These are phyloP conservation scores for Hermodice carunculata DNA, from an alignment of 2,888 invertebrate species.

Conservation along the genomic window DNA sequence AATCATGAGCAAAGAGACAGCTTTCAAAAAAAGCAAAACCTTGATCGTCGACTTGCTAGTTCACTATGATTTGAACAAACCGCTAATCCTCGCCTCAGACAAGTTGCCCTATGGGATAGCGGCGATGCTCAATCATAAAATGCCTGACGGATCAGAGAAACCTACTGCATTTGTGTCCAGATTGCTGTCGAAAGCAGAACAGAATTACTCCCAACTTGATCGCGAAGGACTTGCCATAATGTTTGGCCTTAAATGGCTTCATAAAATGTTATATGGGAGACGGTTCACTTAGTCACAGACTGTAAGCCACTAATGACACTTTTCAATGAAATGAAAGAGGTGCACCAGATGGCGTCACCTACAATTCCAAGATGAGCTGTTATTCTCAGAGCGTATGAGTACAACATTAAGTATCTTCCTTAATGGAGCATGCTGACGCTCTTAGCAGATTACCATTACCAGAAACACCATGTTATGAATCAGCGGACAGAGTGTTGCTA, in stretches of 20 bases:
- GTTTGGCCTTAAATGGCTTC: slow-evolving; percentile 6
- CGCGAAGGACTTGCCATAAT: slow-evolving; percentile 7
- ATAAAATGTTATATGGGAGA: slow-evolving; percentile 5
- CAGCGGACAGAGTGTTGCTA: not conserved
- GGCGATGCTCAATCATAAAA: too few species aligned
- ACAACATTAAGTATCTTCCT: not conserved
- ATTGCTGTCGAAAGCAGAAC: too few species aligned
- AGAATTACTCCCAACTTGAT: too few species aligned
- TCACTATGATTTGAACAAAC: too few species aligned
- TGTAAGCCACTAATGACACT: not conserved
- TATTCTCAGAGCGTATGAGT: not conserved
- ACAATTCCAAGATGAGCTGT: not conserved
- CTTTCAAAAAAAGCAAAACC: too few species aligned
- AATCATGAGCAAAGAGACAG: too few species aligned
- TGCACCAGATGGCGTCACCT: not conserved
- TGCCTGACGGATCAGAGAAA: too few species aligned
- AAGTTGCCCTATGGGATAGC: too few species aligned
- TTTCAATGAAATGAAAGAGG: slow-evolving; percentile 2
- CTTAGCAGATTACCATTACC: not conserved
- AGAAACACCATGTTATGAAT: not conserved
- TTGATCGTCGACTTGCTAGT: too few species aligned
- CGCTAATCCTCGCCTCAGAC: too few species aligned
- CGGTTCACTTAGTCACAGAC: slow-evolving; percentile 9
- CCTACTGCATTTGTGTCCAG: too few species aligned
- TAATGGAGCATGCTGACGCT: not conserved